Conservation (phyloP, 2,888 invertebrate species). For the Stratiomys singularior region DNA sequence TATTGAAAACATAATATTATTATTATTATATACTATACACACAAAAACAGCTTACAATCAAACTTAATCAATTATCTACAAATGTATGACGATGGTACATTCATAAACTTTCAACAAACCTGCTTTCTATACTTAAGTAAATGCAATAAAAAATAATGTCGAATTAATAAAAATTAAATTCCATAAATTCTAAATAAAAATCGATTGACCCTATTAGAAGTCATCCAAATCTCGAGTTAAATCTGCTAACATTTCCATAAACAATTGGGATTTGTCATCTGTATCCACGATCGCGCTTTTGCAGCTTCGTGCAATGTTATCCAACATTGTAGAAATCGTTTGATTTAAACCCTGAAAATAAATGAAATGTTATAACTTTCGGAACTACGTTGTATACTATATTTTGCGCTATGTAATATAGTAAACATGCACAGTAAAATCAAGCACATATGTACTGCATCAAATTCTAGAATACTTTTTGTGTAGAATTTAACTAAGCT, state of each 20-base stretch:
- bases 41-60: too few species aligned
- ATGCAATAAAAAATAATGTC: neutral
- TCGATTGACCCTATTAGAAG: conserved; percentile 54
- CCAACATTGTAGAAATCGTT: conserved; percentile 46
- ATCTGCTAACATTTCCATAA: conserved; percentile 64
- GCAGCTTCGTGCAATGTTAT: conserved; percentile 32
- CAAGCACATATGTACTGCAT: too few species aligned
- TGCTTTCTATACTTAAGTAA: neutral
- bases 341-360: conserved; percentile 46
- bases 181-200: neutral
- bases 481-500: too few species aligned
- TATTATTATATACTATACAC: too few species aligned
- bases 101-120: too few species aligned
- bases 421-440: too few species aligned
- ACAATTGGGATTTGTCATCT: conserved; percentile 61
- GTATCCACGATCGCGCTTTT: conserved; percentile 47
- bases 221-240: conserved; percentile 62
- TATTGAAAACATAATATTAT: too few species aligned
- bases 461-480: too few species aligned
- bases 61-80: too few species aligned
- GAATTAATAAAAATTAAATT: neutral
- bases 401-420: too few species aligned
- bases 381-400: too few species aligned
- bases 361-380: neutral
- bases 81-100: too few species aligned